Conservation (phyloP, 1,140 invertebrate genomes). For the Daktulosphaira vitifoliae region DNA sequence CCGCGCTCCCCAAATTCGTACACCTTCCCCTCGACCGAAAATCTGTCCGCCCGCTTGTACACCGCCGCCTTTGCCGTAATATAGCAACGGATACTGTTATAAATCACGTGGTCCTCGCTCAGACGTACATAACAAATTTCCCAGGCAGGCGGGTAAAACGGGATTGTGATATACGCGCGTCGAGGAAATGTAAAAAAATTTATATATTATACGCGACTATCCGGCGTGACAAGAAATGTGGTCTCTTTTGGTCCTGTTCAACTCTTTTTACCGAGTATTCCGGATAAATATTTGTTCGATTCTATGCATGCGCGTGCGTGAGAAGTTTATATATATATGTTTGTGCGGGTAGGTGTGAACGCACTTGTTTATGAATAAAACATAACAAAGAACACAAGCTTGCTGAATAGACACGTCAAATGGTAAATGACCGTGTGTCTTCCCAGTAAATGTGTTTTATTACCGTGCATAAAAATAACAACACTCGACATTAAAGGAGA, state of each 20-base stretch:
- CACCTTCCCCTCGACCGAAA: neutral
- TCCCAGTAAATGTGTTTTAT: constrained; percentile 20
- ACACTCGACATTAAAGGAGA: too few relatives aligned
- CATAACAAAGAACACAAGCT: neutral
- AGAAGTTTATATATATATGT: too few relatives aligned
- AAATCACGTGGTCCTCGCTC: too few relatives aligned
- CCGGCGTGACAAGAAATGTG: neutral
- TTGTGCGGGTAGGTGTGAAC: neutral
- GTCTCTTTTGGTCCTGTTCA: neutral
- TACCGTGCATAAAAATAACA: constrained; percentile 4
- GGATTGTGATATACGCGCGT: too few relatives aligned
- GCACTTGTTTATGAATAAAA: constrained; percentile 20
- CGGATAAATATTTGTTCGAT: constrained; percentile 26
- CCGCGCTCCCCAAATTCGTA: neutral
- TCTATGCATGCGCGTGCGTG: neutral
- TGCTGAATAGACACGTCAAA: constrained; percentile 23
- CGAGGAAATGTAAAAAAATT: too few relatives aligned
- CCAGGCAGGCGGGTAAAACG: too few relatives aligned
- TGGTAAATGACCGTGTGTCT: constrained; percentile 21
- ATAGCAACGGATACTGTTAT: neutral
- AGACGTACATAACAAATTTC: too few relatives aligned
- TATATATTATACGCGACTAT: neutral
- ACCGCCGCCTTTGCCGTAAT: neutral
- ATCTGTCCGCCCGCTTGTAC: too few relatives aligned
- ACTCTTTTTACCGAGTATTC: neutral